Evolutionary conservation across 2,113 vertebrate species (phyloP).

Genomic region (Eptesicus fuscus): DNA sequence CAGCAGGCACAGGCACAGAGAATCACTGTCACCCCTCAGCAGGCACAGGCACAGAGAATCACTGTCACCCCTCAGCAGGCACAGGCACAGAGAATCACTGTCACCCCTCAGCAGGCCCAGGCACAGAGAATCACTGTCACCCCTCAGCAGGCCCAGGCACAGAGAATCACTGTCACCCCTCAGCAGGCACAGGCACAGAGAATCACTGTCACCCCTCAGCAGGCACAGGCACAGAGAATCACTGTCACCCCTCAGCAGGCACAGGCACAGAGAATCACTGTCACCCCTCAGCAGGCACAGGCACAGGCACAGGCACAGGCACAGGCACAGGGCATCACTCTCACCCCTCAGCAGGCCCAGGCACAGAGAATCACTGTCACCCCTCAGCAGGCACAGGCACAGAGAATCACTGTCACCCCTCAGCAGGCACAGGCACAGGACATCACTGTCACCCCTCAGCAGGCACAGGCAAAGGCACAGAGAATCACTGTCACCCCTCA

Average conservation of each 20-base stretch:
- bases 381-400: rapidly evolving
- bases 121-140: background rate
- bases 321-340: no score
- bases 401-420: background rate
- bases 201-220: no score
- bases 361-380: background rate
- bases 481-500: no score
- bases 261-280: rapidly evolving
- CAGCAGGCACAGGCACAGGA: rapidly evolving
- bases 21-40: no score
- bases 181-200: rapidly evolving
- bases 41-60: rapidly evolving
- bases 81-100: rapidly evolving
- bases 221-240: background rate
- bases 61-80: background rate
- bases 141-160: background rate
- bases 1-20: no score
- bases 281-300: no score
- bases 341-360: no score
- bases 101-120: background rate
- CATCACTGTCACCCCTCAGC: background rate
- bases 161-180: background rate
- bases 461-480: background rate
- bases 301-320: no score
- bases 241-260: background rate